These are phyloP conservation scores for Bolinopsis microptera DNA, from an alignment of 37 sponge, comb jelly and placozoan species.

Conservation along the genomic window DNA sequence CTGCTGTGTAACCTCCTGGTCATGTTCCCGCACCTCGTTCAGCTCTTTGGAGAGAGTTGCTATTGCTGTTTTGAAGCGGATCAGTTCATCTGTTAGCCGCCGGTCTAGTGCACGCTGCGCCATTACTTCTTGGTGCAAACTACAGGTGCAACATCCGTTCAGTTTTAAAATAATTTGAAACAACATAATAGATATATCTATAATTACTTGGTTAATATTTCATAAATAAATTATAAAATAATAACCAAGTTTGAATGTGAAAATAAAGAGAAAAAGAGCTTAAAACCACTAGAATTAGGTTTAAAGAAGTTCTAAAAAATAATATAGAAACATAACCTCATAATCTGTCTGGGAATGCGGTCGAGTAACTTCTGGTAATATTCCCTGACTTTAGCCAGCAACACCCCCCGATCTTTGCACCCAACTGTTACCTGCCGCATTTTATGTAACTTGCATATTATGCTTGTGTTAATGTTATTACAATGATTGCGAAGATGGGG, in stretches of 20 bases:
- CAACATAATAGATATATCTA: too few relatives aligned
- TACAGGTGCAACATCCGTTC: conserved; percentile 41
- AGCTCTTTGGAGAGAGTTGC: conserved; percentile 78
- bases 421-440: conserved; percentile 81
- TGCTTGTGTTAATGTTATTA: neutral
- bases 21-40: conserved; percentile 75
- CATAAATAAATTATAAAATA: too few relatives aligned
- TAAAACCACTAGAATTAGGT: too few relatives aligned
- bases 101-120: conserved; percentile 93
- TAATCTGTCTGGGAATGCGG: conserved; percentile 87
- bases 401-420: conserved; percentile 89
- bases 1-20: conserved; percentile 72
- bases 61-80: conserved; percentile 75
- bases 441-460: neutral
- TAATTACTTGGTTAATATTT: too few relatives aligned
- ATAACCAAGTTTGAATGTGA: too few relatives aligned
- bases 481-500: too few relatives aligned
- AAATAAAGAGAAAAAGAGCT: too few relatives aligned
- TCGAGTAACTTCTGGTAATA: conserved; percentile 81
- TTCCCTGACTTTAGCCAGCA: conserved; percentile 81
- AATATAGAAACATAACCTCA: too few relatives aligned
- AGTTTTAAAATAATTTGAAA: too few relatives aligned
- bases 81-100: conserved; percentile 81
- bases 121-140: conserved; percentile 89
- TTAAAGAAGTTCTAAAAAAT: too few relatives aligned